Percentiles rank a stretch among this genome's conserved stretches.
These are phyloP conservation scores for Linurgus olivaceus DNA, from an alignment of 2,797 vertebrate genomes.

Conservation along the genomic window DNA sequence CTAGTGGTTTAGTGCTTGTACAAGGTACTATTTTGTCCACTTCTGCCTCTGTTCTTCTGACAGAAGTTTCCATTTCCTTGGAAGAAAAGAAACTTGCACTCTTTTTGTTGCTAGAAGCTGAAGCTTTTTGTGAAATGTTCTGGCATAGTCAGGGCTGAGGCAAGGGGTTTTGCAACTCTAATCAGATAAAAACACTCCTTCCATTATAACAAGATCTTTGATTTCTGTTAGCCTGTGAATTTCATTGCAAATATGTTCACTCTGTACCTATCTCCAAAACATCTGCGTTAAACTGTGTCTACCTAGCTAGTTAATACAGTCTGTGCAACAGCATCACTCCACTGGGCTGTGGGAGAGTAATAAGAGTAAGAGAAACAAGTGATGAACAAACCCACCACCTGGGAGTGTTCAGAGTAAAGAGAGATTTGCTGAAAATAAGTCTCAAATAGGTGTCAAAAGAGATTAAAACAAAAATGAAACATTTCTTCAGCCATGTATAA, in stretches of 20 bases:
- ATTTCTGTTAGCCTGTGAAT: conserved; percentile 30
- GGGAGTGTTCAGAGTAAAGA: neutral
- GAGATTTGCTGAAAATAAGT: neutral
- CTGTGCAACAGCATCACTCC: neutral
- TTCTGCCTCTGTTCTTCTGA: neutral
- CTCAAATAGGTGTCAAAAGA: neutral
- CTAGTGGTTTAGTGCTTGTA: neutral
- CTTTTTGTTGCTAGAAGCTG: conserved; percentile 9
- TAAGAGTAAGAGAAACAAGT: neutral
- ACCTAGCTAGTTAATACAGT: neutral
- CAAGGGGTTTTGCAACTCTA: neutral
- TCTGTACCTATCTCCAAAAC: neutral
- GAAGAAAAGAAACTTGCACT: neutral
- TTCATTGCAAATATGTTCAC: conserved; percentile 4
- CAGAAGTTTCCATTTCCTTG: neutral
- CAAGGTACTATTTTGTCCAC: neutral
- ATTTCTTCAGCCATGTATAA: neutral
- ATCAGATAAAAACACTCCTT: conserved; percentile 42
- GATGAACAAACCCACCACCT: neutral
- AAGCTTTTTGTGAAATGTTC: neutral
- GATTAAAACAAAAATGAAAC: neutral
- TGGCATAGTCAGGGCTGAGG: neutral
- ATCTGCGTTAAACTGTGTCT: neutral
- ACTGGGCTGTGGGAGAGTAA: neutral
- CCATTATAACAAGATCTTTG: conserved; percentile 15